These are phyloP conservation scores for Rhynchotus rufescens DNA, from an alignment of 2,797 vertebrate species.

Conservation along the genomic window DNA sequence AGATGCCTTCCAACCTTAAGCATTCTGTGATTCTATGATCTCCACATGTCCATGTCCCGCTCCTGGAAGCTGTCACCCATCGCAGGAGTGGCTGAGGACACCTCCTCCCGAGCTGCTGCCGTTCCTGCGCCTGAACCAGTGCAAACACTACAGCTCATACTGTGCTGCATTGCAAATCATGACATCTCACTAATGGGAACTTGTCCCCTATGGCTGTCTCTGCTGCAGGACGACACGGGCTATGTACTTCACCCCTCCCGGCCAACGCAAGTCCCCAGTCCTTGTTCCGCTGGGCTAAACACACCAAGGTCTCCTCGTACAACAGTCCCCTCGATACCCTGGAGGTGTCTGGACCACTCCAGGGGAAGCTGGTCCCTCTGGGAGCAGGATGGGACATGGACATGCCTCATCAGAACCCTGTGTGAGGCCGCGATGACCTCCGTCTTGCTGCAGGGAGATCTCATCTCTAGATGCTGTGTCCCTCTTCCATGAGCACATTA, in stretches of 20 bases:
- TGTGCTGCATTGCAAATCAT: not conserved
- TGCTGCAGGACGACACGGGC: not conserved
- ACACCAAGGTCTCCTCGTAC: not conserved
- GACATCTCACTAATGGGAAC: not conserved
- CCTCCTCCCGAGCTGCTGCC: not conserved
- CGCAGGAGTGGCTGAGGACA: not conserved
- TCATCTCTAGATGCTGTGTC: fast-evolving
- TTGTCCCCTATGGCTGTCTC: not conserved
- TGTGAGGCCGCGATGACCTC: not conserved
- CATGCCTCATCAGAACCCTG: not conserved
- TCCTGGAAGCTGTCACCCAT: not conserved
- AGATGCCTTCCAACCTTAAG: too few species aligned
- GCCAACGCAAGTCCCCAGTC: too few species aligned
- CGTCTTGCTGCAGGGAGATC: not conserved
- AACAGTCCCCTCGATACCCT: not conserved
- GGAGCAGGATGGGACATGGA: not conserved
- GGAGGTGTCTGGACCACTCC: not conserved
- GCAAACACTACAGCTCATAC: not conserved
- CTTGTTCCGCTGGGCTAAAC: not conserved
- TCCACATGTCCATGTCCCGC: fast-evolving
- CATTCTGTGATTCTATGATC: too few species aligned
- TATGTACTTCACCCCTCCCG: too few species aligned
- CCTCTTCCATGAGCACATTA: not conserved
- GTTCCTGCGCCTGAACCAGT: not conserved
- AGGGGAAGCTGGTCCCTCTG: not conserved